A percentile compares a stretch with the other conserved stretches of the same genome.
These are phyloP conservation scores for Temnothorax curvispinosus DNA, from an alignment of 1,140 invertebrate genomes.

Conservation along the genomic window DNA sequence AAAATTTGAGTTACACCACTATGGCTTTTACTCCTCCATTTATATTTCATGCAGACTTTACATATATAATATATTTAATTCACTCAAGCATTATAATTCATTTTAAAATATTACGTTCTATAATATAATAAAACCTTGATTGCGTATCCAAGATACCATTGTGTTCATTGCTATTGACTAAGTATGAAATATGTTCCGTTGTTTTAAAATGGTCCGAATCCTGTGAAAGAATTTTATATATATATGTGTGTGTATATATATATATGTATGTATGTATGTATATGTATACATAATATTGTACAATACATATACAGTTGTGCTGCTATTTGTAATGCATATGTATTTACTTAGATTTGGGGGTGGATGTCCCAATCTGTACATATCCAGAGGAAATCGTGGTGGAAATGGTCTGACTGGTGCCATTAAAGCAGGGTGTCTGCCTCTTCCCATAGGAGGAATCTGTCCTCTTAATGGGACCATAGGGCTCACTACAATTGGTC, in stretches of 20 bases:
- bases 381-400: conserved; percentile 70
- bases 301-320: not conserved
- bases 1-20: too few species aligned
- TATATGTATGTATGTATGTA: not conserved
- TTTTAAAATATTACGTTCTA: too few species aligned
- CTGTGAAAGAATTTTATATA: conserved; percentile 7
- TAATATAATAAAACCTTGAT: too few species aligned
- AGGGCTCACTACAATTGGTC: conserved; percentile 72
- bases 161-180: too few species aligned
- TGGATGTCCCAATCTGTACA: conserved; percentile 64
- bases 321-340: not conserved
- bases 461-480: conserved; percentile 70
- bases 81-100: too few species aligned
- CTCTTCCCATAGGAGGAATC: conserved; percentile 60
- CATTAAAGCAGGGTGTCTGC: conserved; percentile 64
- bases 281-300: not conserved
- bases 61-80: too few species aligned
- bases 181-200: too few species aligned
- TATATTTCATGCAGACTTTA: too few species aligned
- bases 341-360: conserved; percentile 61
- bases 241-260: not conserved
- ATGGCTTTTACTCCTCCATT: too few species aligned
- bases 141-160: too few species aligned
- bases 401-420: conserved; percentile 63
- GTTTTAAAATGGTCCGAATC: conserved; percentile 8